Evolutionary conservation across 2,888 invertebrate genomes (phyloP).

Genomic region (Tridacna gigas): DNA sequence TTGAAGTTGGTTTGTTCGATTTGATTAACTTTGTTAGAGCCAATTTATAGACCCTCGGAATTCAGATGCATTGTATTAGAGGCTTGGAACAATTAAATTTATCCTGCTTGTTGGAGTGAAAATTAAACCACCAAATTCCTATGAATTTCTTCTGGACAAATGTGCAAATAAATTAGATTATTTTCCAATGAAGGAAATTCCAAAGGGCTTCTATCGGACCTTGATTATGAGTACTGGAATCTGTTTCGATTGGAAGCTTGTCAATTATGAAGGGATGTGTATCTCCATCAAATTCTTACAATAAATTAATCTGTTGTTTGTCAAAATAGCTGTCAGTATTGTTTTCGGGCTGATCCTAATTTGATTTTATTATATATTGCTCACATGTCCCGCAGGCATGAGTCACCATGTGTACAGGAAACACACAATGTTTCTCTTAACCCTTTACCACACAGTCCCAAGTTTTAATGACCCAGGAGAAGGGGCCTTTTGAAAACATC

Average conservation of each 20-base stretch:
- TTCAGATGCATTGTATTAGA: conserved; percentile 10
- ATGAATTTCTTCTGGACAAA: conserved; percentile 15
- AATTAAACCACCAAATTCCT: conserved; percentile 22
- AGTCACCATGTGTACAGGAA: conserved; percentile 22
- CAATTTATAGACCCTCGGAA: conserved; percentile 19
- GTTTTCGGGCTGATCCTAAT: conserved; percentile 44
- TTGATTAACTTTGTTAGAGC: conserved; percentile 16
- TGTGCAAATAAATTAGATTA: conserved; percentile 20
- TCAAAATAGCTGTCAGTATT: conserved; percentile 56
- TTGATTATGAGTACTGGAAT: conserved; percentile 49
- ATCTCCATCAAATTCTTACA: conserved; percentile 59
- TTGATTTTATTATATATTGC: conserved; percentile 50
- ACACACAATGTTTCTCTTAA: not conserved
- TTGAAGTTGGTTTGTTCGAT: conserved; percentile 32
- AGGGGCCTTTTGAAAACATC: too few relatives aligned
- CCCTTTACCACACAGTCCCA: too few relatives aligned
- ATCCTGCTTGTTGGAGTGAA: conserved; percentile 18
- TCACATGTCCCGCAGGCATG: conserved; percentile 26
- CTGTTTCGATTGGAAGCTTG: conserved; percentile 50
- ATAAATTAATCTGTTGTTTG: conserved; percentile 64
- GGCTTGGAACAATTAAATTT: conserved; percentile 25
- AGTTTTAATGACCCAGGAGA: too few relatives aligned
- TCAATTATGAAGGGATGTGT: conserved; percentile 55
- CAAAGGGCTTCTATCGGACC: conserved; percentile 29
- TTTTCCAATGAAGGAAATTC: not conserved